Evolutionary conservation across 2,888 invertebrate genomes (phyloP).

Genomic region (Exocentrus adspersus): DNA sequence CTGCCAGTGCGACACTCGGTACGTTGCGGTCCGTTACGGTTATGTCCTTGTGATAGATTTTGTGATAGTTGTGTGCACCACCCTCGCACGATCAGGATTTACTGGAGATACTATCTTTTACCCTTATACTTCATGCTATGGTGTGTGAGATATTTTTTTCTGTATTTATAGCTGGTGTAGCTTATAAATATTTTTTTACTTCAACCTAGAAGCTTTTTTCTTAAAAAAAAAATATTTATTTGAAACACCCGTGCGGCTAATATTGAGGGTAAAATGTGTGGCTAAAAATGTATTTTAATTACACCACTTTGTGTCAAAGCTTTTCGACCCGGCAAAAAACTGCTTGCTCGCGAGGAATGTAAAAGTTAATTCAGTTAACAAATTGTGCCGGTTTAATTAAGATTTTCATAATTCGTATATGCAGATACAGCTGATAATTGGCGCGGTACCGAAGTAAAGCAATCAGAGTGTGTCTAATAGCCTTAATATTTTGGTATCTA

Average conservation of each 20-base stretch:
- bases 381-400: no score
- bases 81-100: constrained; percentile 21
- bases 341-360: no score
- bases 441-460: neutral
- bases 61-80: constrained; percentile 11
- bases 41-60: constrained; percentile 22
- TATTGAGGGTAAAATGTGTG: no score
- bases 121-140: constrained; percentile 19
- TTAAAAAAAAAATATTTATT: no score
- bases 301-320: no score
- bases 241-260: no score
- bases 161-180: neutral
- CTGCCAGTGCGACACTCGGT: constrained; percentile 12
- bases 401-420: neutral
- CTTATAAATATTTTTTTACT: neutral
- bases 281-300: no score
- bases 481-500: neutral
- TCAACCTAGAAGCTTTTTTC: no score
- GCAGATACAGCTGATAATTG: neutral
- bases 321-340: no score
- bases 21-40: constrained; percentile 20
- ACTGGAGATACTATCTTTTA: constrained; percentile 1
- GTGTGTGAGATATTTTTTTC: constrained; percentile 9
- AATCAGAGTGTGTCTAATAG: neutral
- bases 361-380: no score